These are phyloP conservation scores for Drosophila eugracilis DNA, from an alignment of 1,140 invertebrate genomes.

Conservation along the genomic window DNA sequence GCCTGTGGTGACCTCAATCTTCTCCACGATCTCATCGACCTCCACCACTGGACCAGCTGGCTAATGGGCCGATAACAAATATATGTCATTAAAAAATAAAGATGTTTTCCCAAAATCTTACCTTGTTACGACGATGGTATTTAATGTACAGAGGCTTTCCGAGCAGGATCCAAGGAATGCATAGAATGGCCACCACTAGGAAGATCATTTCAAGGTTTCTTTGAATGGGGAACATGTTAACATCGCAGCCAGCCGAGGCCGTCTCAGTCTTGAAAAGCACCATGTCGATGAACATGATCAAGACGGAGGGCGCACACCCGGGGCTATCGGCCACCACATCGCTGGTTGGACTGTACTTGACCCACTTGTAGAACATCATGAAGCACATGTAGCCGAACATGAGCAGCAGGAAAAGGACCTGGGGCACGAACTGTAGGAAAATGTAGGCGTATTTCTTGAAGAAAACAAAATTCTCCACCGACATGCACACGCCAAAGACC, in stretches of 20 bases:
- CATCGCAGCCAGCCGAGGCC: constrained; percentile 86
- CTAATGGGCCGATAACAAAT: not conserved
- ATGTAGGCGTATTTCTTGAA: constrained; percentile 92
- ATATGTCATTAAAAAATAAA: not conserved
- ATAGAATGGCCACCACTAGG: constrained; percentile 90
- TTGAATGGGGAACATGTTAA: constrained; percentile 91
- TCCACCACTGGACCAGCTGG: constrained; percentile 19
- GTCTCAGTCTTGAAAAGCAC: constrained; percentile 89
- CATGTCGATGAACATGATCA: constrained; percentile 97
- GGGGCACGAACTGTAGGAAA: constrained; percentile 96
- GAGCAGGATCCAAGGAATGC: constrained; percentile 96
- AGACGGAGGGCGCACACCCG: constrained; percentile 94
- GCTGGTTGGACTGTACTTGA: constrained; percentile 88
- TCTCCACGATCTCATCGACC: constrained; percentile 65
- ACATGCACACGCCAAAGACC: constrained; percentile 96
- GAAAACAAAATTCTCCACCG: constrained; percentile 95
- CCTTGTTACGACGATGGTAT: constrained; percentile 55
- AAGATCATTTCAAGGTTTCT: constrained; percentile 89
- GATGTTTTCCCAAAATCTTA: not conserved
- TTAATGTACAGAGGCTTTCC: constrained; percentile 93
- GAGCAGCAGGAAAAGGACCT: constrained; percentile 94
- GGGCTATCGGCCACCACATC: constrained; percentile 85
- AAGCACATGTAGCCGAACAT: constrained; percentile 97
- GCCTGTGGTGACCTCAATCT: constrained; percentile 61
- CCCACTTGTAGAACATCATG: constrained; percentile 97